Base-by-base conservation (phyloP, 2,888 invertebrate species). In the Cinara cedri region DNA sequence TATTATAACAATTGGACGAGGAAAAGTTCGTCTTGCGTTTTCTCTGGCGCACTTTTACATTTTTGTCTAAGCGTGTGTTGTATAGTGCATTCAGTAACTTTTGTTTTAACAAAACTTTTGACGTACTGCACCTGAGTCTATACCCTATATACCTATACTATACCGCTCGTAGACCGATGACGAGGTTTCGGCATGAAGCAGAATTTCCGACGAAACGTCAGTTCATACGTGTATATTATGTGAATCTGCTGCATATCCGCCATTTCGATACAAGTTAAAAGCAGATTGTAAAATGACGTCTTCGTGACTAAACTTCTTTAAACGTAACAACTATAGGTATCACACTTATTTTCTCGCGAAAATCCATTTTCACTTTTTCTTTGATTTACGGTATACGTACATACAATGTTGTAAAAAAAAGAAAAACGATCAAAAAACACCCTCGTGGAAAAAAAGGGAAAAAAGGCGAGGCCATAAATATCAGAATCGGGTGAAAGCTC, bases 401-500 rank as follows among this genome's bases (percentile, higher is more conserved):
- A n/a, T n/a, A n/a, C n/a, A n/a, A n/a, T 21, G 14, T 16, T 65
- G 65, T 51, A 26, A 14, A 68, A 26, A 68, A 68, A 51, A 46
- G n/a, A 19, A 42, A 49, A 54, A 51, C 6, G 6, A 57, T 34
- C 44, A 19, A 62, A 42, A 1, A 72, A 72, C n/a, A 42, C 16
- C 34, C 34, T 34, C 46, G 44, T 46, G 46, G 44, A 46, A n/a
- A 6, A 9, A 21, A 0, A 34, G 21, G 13, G 54, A 21, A 44
- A 55, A 65, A 63, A 42, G 11, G 19, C 34, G 21, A 14, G 74
- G 63, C 63, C 63, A 24, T 65, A 55, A 51, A 70, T 68, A 60
- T 24, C 42, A 78, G 49, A 60, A 62, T 78, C 51, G 68, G 49
- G 21, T 10, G 60, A 70, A 70, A 70, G 60, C 70, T 78, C 51